A percentile compares a stretch with the other conserved stretches of the same genome.
Evolutionary conservation across 2,888 invertebrate species (phyloP).

Genomic region (Stenodera caucasica): DNA sequence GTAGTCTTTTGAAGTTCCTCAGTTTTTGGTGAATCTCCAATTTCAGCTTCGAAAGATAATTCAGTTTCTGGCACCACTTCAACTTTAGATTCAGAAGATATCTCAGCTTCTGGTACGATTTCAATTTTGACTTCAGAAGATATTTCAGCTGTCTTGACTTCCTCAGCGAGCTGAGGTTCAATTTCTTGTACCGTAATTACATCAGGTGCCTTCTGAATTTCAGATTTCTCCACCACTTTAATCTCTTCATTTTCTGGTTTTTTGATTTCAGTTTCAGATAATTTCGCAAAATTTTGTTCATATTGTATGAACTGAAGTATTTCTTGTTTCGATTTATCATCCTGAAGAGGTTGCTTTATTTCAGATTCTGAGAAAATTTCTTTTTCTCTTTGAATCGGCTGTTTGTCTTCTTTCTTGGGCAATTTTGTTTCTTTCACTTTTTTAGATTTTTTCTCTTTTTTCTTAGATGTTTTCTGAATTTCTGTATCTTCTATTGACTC

Average conservation of each 20-base stretch:
- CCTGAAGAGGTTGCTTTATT: no score
- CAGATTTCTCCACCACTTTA: background rate
- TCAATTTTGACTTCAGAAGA: constrained; percentile 6
- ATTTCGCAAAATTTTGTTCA: constrained; percentile 11
- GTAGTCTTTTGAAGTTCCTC: no score
- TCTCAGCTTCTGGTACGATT: background rate
- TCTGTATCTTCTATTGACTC: background rate
- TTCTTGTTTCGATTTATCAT: constrained; percentile 14
- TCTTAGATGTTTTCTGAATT: background rate
- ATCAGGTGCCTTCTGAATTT: background rate
- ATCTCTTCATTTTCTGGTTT: background rate
- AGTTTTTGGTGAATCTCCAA: no score
- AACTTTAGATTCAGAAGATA: background rate
- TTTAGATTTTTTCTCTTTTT: background rate
- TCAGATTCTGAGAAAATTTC: background rate
- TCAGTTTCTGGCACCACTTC: background rate
- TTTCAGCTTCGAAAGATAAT: constrained; percentile 13
- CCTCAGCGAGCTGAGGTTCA: background rate
- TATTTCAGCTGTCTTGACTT: background rate
- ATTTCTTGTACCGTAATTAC: background rate
- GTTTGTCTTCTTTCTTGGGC: background rate
- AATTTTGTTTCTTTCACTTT: background rate
- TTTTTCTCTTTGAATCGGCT: background rate
- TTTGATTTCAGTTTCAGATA: constrained; percentile 5
- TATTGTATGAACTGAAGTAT: constrained; percentile 18